These are phyloP conservation scores for Agrypnia vestita DNA, from an alignment of 1,140 invertebrate genomes.

Conservation along the genomic window DNA sequence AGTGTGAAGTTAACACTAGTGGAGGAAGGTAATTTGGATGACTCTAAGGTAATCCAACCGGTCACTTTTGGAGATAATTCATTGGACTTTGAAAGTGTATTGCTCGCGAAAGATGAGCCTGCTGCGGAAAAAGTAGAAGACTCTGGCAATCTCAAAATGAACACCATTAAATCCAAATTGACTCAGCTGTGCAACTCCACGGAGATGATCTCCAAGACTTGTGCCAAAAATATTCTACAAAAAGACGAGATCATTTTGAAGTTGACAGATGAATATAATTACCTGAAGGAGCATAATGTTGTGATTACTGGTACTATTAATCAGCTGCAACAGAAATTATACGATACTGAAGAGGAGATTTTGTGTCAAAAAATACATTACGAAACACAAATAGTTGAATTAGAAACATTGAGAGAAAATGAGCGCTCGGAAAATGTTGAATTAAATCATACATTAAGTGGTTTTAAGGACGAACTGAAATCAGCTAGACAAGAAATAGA, in stretches of 20 bases:
- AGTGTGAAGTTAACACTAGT: background rate
- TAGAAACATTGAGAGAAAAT: background rate
- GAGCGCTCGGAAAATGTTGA: background rate
- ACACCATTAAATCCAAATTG: constrained; percentile 22
- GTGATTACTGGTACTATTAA: background rate
- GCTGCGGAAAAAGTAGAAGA: background rate
- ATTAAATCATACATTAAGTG: background rate
- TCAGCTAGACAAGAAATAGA: background rate
- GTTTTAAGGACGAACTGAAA: constrained; percentile 7
- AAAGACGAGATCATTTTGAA: constrained; percentile 39
- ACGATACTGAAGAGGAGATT: background rate
- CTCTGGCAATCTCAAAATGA: constrained; percentile 21
- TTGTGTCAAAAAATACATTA: background rate
- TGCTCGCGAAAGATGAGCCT: background rate
- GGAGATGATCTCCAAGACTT: constrained; percentile 44
- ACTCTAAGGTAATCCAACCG: background rate
- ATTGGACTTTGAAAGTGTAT: constrained; percentile 18
- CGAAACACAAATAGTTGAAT: constrained; percentile 1
- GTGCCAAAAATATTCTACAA: constrained; percentile 41
- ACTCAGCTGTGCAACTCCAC: constrained; percentile 18
- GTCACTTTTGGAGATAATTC: constrained; percentile 7
- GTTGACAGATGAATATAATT: constrained; percentile 1
- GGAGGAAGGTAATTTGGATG: background rate
- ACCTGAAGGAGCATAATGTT: constrained; percentile 7
- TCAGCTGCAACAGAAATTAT: constrained; percentile 5